Conservation (phyloP, 2,888 invertebrate genomes). For the Plemyria rubiginata region DNA sequence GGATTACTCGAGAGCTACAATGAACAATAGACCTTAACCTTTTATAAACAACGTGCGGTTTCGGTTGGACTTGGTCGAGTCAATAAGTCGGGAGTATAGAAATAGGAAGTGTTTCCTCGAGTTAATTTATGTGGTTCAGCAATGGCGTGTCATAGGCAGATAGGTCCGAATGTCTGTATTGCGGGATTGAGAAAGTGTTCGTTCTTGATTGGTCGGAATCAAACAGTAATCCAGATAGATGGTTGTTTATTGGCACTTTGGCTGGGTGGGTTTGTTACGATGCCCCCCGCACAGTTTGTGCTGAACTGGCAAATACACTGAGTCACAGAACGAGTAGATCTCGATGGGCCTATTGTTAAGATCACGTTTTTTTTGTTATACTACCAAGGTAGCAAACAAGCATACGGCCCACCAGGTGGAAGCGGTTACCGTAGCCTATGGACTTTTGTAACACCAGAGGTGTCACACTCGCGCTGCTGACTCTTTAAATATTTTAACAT, state of each 20-base stretch:
- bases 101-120: constrained; percentile 37
- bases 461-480: too few species aligned
- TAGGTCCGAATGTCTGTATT: constrained; percentile 28
- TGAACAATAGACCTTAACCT: constrained; percentile 42
- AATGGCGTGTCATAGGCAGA: constrained; percentile 37
- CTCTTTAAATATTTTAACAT: too few species aligned
- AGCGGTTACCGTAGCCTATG: too few species aligned
- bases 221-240: background rate
- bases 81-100: constrained; percentile 48
- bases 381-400: too few species aligned
- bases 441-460: too few species aligned
- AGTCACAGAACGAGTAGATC: too few species aligned
- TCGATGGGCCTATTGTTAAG: too few species aligned
- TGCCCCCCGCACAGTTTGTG: background rate
- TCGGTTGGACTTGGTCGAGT: constrained; percentile 24
- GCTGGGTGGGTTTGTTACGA: background rate
- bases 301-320: too few species aligned
- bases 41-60: constrained; percentile 40
- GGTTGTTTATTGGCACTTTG: constrained; percentile 9
- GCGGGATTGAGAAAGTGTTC: constrained; percentile 21
- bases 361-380: too few species aligned
- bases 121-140: constrained; percentile 39
- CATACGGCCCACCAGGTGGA: too few species aligned
- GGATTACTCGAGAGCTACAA: constrained; percentile 55
- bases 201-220: constrained; percentile 16